Evolutionary conservation across 2,113 vertebrate species (phyloP).

Genomic region (Grammomys dolichurus): DNA sequence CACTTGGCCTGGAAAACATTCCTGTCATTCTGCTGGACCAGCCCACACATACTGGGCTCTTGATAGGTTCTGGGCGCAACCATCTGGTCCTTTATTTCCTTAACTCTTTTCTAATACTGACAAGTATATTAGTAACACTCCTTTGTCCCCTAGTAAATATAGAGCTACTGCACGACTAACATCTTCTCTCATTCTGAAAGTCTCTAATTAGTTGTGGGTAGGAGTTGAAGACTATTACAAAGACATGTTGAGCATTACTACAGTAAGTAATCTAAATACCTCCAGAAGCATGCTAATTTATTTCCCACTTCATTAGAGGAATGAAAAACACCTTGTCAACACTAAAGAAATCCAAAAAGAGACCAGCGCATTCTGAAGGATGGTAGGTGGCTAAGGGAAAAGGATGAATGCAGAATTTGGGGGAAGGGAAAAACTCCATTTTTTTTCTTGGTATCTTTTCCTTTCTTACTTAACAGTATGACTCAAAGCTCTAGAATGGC

Average conservation of each 20-base stretch:
- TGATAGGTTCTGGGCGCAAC: slow-evolving; percentile 57
- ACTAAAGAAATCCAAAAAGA: not conserved
- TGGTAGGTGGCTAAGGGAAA: not conserved
- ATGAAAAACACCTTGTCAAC: slow-evolving; percentile 66
- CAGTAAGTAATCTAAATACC: slow-evolving; percentile 41
- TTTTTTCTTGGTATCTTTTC: slow-evolving; percentile 9
- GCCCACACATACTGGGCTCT: slow-evolving; percentile 59
- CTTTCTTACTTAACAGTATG: slow-evolving; percentile 28
- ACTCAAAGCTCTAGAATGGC: not conserved
- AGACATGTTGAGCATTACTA: slow-evolving; percentile 54
- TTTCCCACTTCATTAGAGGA: slow-evolving; percentile 42
- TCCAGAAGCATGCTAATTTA: not conserved
- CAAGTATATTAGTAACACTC: slow-evolving; percentile 71
- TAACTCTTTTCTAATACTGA: slow-evolving; percentile 73
- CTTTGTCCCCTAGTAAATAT: slow-evolving; percentile 68
- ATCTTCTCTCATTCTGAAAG: slow-evolving; percentile 63
- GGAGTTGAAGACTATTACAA: slow-evolving; percentile 42
- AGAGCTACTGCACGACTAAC: slow-evolving; percentile 35
- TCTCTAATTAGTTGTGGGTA: slow-evolving; percentile 69
- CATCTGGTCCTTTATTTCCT: slow-evolving; percentile 69
- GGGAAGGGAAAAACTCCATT: slow-evolving; percentile 42
- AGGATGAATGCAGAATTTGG: slow-evolving; percentile 29
- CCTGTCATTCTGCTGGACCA: slow-evolving; percentile 47
- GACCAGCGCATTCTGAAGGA: slow-evolving; percentile 31
- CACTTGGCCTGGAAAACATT: slow-evolving; percentile 60